phyloP scores from a whole-genome alignment of 2,113 vertebrate species.

The Pitta sordida region DNA sequence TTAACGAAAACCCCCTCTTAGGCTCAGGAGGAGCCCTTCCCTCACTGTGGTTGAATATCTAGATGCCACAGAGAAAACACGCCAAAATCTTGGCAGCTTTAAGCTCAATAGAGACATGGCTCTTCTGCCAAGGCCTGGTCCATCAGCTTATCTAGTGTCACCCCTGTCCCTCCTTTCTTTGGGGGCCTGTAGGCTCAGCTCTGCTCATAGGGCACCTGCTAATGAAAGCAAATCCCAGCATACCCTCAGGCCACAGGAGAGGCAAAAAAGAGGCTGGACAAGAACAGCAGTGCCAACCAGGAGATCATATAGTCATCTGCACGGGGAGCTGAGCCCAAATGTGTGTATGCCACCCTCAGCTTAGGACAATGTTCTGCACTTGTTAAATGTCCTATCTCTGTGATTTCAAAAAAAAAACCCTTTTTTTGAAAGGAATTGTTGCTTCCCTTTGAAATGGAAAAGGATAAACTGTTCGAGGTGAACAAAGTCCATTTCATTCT shows the following conservation, averaged over 20 bases:
- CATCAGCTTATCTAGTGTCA: background rate
- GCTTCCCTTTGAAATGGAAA: background rate
- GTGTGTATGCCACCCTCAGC: background rate
- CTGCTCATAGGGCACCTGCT: background rate
- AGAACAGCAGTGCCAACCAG: background rate
- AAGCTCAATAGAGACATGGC: background rate
- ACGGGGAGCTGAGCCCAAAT: fast-evolving
- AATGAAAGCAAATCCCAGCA: background rate
- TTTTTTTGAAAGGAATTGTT: background rate
- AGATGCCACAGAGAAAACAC: background rate
- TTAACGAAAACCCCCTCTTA: background rate
- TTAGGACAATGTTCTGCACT: background rate
- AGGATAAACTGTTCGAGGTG: background rate
- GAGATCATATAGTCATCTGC: background rate
- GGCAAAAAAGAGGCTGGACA: background rate
- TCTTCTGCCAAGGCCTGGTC: background rate
- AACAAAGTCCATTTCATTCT: background rate
- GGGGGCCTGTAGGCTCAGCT: background rate
- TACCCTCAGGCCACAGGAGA: background rate
- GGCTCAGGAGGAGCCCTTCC: background rate
- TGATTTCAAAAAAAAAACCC: background rate
- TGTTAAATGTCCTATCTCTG: background rate
- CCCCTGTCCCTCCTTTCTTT: fast-evolving
- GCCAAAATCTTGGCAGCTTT: background rate
- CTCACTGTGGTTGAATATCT: background rate